Base-by-base conservation (phyloP, 1,140 invertebrate species). In the Psilanteris sp. region DNA sequence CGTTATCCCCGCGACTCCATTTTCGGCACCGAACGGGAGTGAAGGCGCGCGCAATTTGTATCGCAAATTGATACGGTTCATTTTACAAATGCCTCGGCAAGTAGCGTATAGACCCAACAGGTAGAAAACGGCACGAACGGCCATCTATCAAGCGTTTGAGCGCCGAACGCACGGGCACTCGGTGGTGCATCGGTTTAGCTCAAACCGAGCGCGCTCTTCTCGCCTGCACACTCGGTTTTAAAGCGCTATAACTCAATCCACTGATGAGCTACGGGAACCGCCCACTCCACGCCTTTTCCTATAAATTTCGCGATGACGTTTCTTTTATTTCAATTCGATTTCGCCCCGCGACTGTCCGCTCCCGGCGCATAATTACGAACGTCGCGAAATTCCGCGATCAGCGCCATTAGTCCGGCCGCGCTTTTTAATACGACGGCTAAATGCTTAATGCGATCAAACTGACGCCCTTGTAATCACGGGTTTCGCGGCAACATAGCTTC, bases 241-340 rank as follows among this genome's bases (percentile, higher is more conserved):
- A 67, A 70, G 64, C 68, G 64, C 73, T 75, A 79, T 81, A 80
- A 80, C 72, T 80, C 80, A 80, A 78, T 80, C 76, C 57, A 26
- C 44, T 74, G 67, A 79, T 78, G 79, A 79, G 77, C 71, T 79
- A 81, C 71, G 71, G 57, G 77, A 57, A 59, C 70, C 79, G 77
- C 79, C 79, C 57, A 68, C 71, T 71, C 37, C 73, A 75, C 79
- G 74, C 74, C 77, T 81, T 78, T 76, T 72, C 78, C 66, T 72
- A 79, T 78, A 79, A 76, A 71, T 74, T 75, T 59, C 50, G n/a
- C 11, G 15, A 29, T 18, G 14, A 34, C 61, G 44, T 43, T 68
- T 54, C 46, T 76, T 48, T 57, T 44, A 57, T 59, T 64, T 55
- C 39, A 16, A 46, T 44, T 22, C 8, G 37, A 64, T 55, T 46